Evolutionary conservation across 2,797 vertebrate species (phyloP), one percentile per base, ranked within the genome.

Genomic region (Gorsachius magnificus): DNA sequence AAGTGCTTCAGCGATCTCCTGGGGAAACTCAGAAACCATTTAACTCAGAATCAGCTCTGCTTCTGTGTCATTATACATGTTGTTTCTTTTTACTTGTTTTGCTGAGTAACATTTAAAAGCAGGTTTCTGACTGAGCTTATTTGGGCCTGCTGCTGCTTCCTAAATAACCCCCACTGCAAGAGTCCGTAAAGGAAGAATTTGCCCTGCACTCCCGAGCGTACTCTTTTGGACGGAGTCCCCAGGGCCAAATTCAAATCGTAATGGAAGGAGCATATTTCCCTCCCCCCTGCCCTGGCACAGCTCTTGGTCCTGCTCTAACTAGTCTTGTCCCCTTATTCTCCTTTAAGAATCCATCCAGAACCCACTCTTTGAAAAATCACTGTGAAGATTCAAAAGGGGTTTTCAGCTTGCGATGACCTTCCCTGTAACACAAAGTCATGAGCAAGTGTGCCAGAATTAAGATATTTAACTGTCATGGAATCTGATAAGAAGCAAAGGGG

Each of bases 171-270:
- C 26, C 22, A 4, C 41, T 56, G 17, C 4, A n/a, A 33, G 36
- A 50, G 9, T 45, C 54, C 57, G 33, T 48, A 14, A 35, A 57
- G 45, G 56, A 53, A 56, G 35, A 22, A 21, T 54, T 48, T 79
- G 26, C 33, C 68, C 46, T 53, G 31, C 1, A 0, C 43, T 18
- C 21, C 45, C 4, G 2, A 22, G 11, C 6, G 9, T 51, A 10
- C 38, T 43, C 35, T 76, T 76, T 87, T 5, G 8, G 74, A 35
- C n/a, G 16, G 71, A 46, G 14, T 58, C 51, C 17, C 36, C 45
- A 28, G 41, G 48, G 36, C 33, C 36, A 14, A 63, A 53, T n/a
- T 61, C 41, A 80, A n/a, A 36, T 29, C 0, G 0, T 64, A 63
- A 38, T 16, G 26, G 69, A 80, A 86, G 33, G 33, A 3, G 2